These are phyloP conservation scores for Chironomus tepperi DNA, from an alignment of 1,140 invertebrate species.

Conservation along the genomic window DNA sequence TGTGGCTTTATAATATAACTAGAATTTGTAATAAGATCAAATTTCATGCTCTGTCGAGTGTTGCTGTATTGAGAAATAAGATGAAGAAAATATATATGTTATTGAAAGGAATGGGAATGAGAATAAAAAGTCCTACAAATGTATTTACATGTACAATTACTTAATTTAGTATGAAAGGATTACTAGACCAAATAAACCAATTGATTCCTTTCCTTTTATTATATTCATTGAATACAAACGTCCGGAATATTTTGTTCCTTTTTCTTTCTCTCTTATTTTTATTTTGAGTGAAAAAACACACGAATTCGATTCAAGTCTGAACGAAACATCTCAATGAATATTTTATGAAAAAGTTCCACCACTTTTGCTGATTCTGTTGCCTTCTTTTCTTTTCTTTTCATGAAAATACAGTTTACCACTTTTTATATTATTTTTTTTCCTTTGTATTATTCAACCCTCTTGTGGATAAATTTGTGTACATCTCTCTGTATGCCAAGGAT, in stretches of 20 bases:
- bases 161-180: conserved; percentile 22
- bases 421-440: conserved; percentile 1
- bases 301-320: neutral
- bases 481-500: neutral
- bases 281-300: neutral
- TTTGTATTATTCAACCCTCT: conserved; percentile 18
- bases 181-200: conserved; percentile 21
- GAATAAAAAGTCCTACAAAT: too few species aligned
- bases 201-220: neutral
- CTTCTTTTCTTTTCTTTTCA: neutral
- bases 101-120: neutral
- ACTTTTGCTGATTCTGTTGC: neutral
- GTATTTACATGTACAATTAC: conserved; percentile 8
- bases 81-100: neutral
- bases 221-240: neutral
- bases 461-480: neutral
- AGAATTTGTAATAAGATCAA: conserved; percentile 14
- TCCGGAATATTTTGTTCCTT: neutral
- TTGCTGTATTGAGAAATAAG: neutral
- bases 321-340: conserved; percentile 17
- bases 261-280: neutral
- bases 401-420: conserved; percentile 12
- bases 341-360: conserved; percentile 15
- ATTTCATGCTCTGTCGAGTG: conserved; percentile 11
- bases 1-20: neutral